Evolutionary conservation across 2,888 invertebrate species (phyloP), one percentile per base, ranked within the genome.

Genomic region (Mamestra brassicae): DNA sequence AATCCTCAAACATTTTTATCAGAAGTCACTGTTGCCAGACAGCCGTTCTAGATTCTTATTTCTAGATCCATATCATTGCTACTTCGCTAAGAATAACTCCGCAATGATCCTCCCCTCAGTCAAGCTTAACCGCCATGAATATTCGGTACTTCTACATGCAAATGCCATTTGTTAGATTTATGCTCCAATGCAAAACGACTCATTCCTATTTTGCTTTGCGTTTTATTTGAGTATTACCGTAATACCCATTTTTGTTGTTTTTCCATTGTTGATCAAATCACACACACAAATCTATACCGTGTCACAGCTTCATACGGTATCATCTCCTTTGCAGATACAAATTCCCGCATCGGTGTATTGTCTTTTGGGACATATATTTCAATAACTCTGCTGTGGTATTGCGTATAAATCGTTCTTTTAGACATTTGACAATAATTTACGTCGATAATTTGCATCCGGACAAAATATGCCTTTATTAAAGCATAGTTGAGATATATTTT

Each of bases 321-420:
- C 91, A 89, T 91, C 83, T 93, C 65, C 87, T 78, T 85, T 88
- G 88, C 83, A 79, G 74, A 72, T 70, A 83, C 80, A 84, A 77
- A 82, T 84, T 78, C 85, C 83, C 88, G 88, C 87, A 90, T 89
- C 88, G 90, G 84, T 91, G 89, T 87, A 89, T 93, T 93, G 94
- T 94, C 95, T 93, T 94, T 92, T 83, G 95, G 95, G 94, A 93
- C 94, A 93, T 95, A 95, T 95, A 95, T 95, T 95, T 95, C 94
- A 95, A 95, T 95, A 95, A 95, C 93, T 94, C 92, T 86, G 89
- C 90, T 92, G 89, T 91, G 90, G 92, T 92, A 93, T 91, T 92
- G 92, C 91, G 91, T 93, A 95, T 95, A 95, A 95, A 95, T 95
- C 92, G 91, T 94, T 91, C 93, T 95, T 94, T 94, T 92, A 94